These are phyloP conservation scores for Syrrhaptes paradoxus DNA, from an alignment of 2,113 vertebrate species.

Conservation along the genomic window DNA sequence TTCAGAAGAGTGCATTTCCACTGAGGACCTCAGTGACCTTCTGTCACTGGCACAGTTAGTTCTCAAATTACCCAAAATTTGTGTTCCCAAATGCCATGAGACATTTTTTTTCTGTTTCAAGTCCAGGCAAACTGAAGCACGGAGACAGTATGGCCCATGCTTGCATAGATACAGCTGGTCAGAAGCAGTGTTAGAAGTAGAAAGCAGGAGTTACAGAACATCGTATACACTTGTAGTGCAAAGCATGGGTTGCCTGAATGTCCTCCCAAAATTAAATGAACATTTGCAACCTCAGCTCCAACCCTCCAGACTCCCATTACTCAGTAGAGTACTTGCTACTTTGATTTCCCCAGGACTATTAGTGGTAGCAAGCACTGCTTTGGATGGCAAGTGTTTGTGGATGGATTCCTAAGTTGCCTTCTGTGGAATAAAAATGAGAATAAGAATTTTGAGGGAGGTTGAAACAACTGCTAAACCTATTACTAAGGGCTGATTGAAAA, in stretches of 20 bases:
- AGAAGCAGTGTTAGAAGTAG: neutral
- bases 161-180: neutral
- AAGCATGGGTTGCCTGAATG: neutral
- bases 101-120: neutral
- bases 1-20: neutral
- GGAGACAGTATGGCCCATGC: neutral
- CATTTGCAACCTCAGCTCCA: neutral
- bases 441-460: neutral
- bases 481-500: conserved; percentile 24
- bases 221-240: neutral
- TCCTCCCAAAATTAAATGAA: neutral
- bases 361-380: neutral
- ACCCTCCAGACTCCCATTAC: neutral
- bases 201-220: neutral
- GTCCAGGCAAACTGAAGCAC: neutral
- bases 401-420: neutral
- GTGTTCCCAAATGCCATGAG: neutral
- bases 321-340: neutral
- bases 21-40: neutral
- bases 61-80: neutral
- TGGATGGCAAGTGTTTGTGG: neutral
- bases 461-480: conserved; percentile 34
- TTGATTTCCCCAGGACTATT: neutral
- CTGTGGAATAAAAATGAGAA: conserved; percentile 6
- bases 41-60: neutral